These are phyloP conservation scores for Neoascia interrupta DNA, from an alignment of 2,888 invertebrate genomes.

Conservation along the genomic window DNA sequence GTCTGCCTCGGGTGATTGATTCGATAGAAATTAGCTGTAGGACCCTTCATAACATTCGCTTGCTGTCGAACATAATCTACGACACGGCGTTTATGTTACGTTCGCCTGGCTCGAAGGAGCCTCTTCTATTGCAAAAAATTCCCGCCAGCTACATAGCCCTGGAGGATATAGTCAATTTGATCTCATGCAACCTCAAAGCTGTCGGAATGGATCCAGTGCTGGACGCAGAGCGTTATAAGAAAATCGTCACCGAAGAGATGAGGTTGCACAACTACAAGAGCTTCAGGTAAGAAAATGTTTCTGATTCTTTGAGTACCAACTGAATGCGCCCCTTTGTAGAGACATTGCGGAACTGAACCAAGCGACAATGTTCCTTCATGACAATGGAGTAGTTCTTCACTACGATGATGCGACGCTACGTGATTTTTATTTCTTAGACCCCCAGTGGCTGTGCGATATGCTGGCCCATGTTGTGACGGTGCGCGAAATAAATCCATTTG, in stretches of 20 bases:
- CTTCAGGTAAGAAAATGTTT: slow-evolving; percentile 74
- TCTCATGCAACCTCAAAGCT: slow-evolving; percentile 87
- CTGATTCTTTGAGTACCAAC: not conserved
- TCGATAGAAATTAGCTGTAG: slow-evolving; percentile 94
- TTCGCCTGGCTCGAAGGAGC: slow-evolving; percentile 94
- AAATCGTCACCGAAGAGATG: slow-evolving; percentile 79
- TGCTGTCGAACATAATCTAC: slow-evolving; percentile 94
- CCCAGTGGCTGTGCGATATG: slow-evolving; percentile 99
- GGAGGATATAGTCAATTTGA: slow-evolving; percentile 92
- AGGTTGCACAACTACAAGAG: slow-evolving; percentile 78
- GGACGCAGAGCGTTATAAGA: slow-evolving; percentile 87
- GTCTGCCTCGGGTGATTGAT: slow-evolving; percentile 94
- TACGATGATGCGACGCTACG: slow-evolving; percentile 96
- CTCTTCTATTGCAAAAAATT: slow-evolving; percentile 94
- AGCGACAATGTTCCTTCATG: slow-evolving; percentile 97
- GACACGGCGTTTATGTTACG: slow-evolving; percentile 95
- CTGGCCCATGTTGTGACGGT: slow-evolving; percentile 98
- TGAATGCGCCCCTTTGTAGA: too few relatives aligned
- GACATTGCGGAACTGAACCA: slow-evolving; percentile 95
- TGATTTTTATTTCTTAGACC: slow-evolving; percentile 97
- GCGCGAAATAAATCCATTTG: slow-evolving; percentile 97
- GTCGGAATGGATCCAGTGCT: slow-evolving; percentile 90
- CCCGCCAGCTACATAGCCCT: slow-evolving; percentile 97
- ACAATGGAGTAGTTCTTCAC: slow-evolving; percentile 96
- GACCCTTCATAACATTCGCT: slow-evolving; percentile 92